Evolutionary conservation across 2,888 invertebrate genomes (phyloP), one percentile per base, ranked within the genome.

Genomic region (Tipula lateralis): DNA sequence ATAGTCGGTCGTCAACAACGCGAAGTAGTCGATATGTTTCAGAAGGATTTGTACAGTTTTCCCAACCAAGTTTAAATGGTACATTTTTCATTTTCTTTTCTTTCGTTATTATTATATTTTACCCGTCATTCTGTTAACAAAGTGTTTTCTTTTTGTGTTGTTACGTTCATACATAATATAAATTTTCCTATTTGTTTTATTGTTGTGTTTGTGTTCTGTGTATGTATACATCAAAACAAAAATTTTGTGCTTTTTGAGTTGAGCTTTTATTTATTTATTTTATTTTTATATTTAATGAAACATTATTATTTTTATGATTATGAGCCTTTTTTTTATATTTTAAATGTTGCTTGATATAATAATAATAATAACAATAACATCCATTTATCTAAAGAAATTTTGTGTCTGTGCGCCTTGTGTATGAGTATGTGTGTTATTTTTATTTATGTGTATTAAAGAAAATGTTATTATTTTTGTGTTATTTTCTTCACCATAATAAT

Each of bases 61-160:
- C 90, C 85, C 90, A 90, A 87, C 90, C 90, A 86, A 90, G 90
- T 87, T 88, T 90, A 87, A 90, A 91, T 88, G 90, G 90, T 90
- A 90, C 85, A 83, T 84, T 84, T 84, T 80, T 30, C 32, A 16
- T 30, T 29, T 82, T 82, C n/a, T 1, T 30, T 80, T 80, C 6
- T 66, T 0, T 1, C 3, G 4, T 81, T 29, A 29, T 81, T 0
- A 5, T 9, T 13, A 29, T 81, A 3, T 29, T 81, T 81, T 81
- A 16, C 44, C 44, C 44, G 44, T 50, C 44, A 50, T 50, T 50
- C 16, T 50, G 44, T 50, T 50, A 50, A 50, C 44, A 50, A 50
- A 50, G 44, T 50, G 16, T 50, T 50, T 50, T 50, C 16, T 50
- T 50, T 50, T 34, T 34, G 12, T 34, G 6, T 34, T 50, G 1